Base-by-base conservation (phyloP, 2,888 invertebrate species). In the Elegia similella region DNA sequence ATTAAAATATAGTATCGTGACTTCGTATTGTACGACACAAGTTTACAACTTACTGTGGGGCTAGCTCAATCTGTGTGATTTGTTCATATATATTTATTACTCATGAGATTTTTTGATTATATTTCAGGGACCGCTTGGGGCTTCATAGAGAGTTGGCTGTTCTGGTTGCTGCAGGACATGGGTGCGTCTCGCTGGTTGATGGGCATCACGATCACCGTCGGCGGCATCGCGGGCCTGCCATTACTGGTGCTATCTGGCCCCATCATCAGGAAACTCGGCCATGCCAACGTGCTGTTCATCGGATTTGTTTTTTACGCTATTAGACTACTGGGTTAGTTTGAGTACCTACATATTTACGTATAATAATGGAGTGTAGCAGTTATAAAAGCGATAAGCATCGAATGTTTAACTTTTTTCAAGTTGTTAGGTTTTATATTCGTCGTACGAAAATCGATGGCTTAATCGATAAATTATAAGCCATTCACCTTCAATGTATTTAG, bases 201-300 rank as follows among this genome's bases (percentile, higher is more conserved):
- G 96, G 96, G 96, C 12, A 93, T 96, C 65, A 96, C 96, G 0
- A 95, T 96, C 68, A 95, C 96, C 0, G 95, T 96, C 54, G 95
- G 95, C 1, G 95, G 95, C 10, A 88, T 95, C 7, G 94, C 95
- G 0, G 96, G 96, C 0, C 92, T 96, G 52, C 96, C 96, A 0
- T 88, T 96, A 13, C 87, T 96, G 17, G 95, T 95, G 42, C 88
- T 95, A n/a, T 95, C 96, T 0, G 95, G 95, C 0, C 95, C 95
- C 57, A 95, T 96, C 70, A 95, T 95, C 63, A 92, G 93, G 52
- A 92, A 92, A 68, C 87, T 96, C 56, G 96, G 96, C 0, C 95
- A 96, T 67, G 95, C 95, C 30, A 95, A 96, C 74, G 95, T 96
- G 32, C 89, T 96, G 15, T 95, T 95, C 70, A 93, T 96, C 52